phyloP scores from a whole-genome alignment of 2,888 invertebrate genomes.

The Tetheella fluctuosa region DNA sequence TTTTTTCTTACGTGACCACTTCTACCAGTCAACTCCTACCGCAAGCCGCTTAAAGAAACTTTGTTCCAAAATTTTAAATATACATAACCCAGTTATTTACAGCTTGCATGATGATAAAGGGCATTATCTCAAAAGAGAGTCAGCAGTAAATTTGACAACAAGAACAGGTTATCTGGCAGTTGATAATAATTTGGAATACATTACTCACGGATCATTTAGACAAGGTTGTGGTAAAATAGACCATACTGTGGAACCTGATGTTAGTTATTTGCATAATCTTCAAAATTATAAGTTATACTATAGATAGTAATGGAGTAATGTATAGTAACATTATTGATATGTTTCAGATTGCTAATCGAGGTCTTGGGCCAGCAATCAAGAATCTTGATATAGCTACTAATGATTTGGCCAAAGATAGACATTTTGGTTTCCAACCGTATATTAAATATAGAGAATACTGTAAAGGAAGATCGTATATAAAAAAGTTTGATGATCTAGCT shows the following conservation, averaged over 20 bases:
- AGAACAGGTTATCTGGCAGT: constrained; percentile 57
- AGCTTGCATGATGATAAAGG: constrained; percentile 57
- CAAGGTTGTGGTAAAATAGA: constrained; percentile 59
- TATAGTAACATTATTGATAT: neutral
- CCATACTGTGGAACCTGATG: constrained; percentile 62
- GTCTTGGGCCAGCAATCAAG: constrained; percentile 49
- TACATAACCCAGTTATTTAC: constrained; percentile 14
- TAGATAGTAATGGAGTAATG: neutral
- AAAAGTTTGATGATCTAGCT: constrained; percentile 58
- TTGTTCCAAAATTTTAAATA: too few species aligned
- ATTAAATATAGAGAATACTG: constrained; percentile 93
- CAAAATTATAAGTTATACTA: neutral
- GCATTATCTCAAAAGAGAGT: constrained; percentile 48
- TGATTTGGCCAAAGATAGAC: constrained; percentile 82
- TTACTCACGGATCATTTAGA: constrained; percentile 63
- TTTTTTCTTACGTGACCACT: too few species aligned
- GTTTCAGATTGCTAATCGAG: constrained; percentile 52
- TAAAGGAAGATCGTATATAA: constrained; percentile 86
- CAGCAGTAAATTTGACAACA: constrained; percentile 53
- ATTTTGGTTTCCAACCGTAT: constrained; percentile 93
- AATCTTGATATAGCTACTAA: constrained; percentile 51
- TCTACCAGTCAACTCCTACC: too few species aligned
- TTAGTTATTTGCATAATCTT: constrained; percentile 37
- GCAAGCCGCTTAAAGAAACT: too few species aligned
- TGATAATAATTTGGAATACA: constrained; percentile 57